phyloP scores from a whole-genome alignment of 2,113 vertebrate genomes.

The Erinaceus europaeus region DNA sequence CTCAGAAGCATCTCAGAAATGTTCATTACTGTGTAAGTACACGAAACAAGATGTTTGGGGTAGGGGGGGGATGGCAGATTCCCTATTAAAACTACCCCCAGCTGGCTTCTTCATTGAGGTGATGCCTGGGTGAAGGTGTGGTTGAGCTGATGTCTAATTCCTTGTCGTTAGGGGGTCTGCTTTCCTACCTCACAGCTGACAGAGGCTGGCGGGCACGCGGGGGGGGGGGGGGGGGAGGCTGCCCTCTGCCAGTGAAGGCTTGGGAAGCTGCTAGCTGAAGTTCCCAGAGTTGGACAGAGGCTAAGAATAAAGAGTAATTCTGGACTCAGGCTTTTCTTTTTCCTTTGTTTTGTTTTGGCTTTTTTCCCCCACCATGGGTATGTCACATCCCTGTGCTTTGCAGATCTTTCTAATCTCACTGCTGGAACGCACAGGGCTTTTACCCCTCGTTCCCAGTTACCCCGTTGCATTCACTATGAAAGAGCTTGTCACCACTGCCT shows the following conservation, averaged over 20 bases:
- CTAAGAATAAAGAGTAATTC: background rate
- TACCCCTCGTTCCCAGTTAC: background rate
- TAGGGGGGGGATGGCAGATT: background rate
- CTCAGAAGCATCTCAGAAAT: conserved; percentile 9
- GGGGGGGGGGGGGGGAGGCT: too few relatives aligned
- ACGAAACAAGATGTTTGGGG: background rate
- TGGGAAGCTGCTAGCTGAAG: background rate
- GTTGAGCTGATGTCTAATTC: background rate
- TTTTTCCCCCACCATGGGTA: too few relatives aligned
- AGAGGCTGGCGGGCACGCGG: accelerated
- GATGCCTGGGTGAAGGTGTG: accelerated
- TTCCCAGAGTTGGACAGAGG: background rate
- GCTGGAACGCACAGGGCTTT: background rate
- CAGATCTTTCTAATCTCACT: background rate
- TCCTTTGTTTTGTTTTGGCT: too few relatives aligned
- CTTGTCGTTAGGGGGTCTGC: background rate
- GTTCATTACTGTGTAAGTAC: background rate
- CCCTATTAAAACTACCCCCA: background rate
- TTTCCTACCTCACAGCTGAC: background rate
- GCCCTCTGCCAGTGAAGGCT: background rate
- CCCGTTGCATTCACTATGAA: accelerated
- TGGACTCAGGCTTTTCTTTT: background rate
- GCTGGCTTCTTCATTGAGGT: background rate
- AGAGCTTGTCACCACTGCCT: too few relatives aligned
- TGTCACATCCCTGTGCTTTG: background rate